Evolutionary conservation across 2,888 invertebrate species (phyloP), one percentile per base, ranked within the genome.

Genomic region (Marronus borbonicus): DNA sequence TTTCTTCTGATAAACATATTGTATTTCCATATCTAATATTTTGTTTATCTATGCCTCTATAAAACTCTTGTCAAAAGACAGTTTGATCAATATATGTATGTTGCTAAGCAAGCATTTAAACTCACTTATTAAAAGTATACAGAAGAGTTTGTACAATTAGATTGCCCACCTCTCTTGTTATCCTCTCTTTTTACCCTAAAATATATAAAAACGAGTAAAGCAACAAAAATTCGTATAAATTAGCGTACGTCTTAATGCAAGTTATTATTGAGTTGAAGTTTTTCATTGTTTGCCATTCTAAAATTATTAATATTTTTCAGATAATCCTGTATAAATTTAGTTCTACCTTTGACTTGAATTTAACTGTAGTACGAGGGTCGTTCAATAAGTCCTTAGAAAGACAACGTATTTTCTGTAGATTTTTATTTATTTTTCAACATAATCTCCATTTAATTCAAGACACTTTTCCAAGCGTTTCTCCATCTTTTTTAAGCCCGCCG

Each of bases 1-100:
- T 82, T 92, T 92, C 87, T 92, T 94, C 80, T 93, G 92, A 85
- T 94, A 95, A 17, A 90, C 88, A 84, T 90, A 92, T 81, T 88
- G 87, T 24, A 89, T 85, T 81, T 91, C 90, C 90, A 90, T 90
- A 81, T 84, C 85, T 79, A 50, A 39, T 70, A 60, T 36, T 28
- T 58, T 28, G 12, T 24, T 5, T 50, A 14, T 31, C 7, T 69
- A n/a, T 52, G n/a, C 5, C n/a, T 50, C 24, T 75, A 68, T 49
- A 49, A 76, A 78, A 76, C 12, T 50, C 1, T 31, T 76, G 50
- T 76, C 50, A 24, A 44, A 55, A 68, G 36, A 66, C 36, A 55
- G 77, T 72, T 70, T 52, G 62, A 70, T 77, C 77, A 77, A 77
- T 76, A 55, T 60, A 52, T 14, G 7, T 76, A 28, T 8, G 72